Conservation (phyloP, 2,888 invertebrate species). For the Ferrisia virgata region DNA sequence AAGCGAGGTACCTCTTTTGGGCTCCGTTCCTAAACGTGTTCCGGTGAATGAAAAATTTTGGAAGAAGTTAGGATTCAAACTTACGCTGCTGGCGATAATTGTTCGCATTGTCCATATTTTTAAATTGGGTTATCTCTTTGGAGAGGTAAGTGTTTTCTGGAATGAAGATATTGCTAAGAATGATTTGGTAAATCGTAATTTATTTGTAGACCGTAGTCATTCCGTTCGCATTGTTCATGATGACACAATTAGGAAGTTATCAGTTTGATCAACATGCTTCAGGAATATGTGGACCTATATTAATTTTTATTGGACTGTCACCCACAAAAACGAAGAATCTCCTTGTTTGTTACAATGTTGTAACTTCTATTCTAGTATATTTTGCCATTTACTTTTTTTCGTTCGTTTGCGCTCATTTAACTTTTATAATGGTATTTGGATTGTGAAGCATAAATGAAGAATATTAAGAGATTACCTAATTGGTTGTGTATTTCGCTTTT, state of each 20-base stretch:
- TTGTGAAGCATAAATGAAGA: constrained; percentile 26
- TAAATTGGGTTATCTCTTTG: constrained; percentile 36
- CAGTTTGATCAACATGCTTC: constrained; percentile 36
- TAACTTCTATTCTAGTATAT: constrained; percentile 36
- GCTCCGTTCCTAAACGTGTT: not conserved
- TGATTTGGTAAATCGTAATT: not conserved
- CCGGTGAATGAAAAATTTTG: constrained; percentile 11
- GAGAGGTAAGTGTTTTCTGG: not conserved
- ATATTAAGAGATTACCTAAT: constrained; percentile 13
- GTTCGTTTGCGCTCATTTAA: constrained; percentile 30
- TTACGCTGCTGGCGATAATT: constrained; percentile 21
- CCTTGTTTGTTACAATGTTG: constrained; percentile 36
- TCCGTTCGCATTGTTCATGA: constrained; percentile 35
- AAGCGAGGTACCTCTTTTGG: not conserved
- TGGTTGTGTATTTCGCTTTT: constrained; percentile 20
- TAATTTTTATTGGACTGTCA: constrained; percentile 31
- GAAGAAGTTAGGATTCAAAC: constrained; percentile 40
- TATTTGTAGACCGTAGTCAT: constrained; percentile 27
- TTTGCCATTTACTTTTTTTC: constrained; percentile 39
- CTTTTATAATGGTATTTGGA: constrained; percentile 22
- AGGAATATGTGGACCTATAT: constrained; percentile 34
- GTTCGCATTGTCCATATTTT: constrained; percentile 38
- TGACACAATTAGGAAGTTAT: constrained; percentile 38
- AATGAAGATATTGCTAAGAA: not conserved
- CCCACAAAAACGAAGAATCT: constrained; percentile 31